phyloP scores from a whole-genome alignment of 2,888 invertebrate species.

The Tryphoninae sp. region DNA sequence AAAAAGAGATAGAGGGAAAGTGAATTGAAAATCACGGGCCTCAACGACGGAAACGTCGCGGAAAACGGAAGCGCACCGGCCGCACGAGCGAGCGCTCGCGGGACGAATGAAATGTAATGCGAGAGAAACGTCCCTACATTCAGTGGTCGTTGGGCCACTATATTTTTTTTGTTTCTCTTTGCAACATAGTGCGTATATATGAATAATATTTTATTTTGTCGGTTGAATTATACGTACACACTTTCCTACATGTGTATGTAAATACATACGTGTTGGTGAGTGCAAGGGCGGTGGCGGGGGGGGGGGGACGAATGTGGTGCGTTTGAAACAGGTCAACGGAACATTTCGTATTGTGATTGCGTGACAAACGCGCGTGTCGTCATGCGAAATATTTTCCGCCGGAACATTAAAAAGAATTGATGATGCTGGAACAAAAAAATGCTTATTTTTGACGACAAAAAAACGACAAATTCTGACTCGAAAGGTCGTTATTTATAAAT shows the following conservation, averaged over 20 bases:
- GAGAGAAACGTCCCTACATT: constrained; percentile 35
- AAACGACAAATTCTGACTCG: not conserved
- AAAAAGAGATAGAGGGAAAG: constrained; percentile 43
- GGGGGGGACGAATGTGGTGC: not conserved
- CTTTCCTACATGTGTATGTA: constrained; percentile 12
- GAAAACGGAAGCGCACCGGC: constrained; percentile 53
- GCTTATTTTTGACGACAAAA: not conserved
- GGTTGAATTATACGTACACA: constrained; percentile 22
- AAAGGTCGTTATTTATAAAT: not conserved
- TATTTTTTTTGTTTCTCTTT: constrained; percentile 34
- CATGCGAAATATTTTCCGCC: constrained; percentile 48
- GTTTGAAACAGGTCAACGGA: constrained; percentile 35
- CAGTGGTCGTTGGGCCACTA: constrained; percentile 35
- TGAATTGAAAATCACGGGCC: constrained; percentile 50
- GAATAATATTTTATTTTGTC: constrained; percentile 48
- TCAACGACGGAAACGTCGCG: constrained; percentile 49
- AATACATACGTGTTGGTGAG: not conserved
- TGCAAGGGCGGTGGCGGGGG: too few species aligned
- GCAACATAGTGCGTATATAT: constrained; percentile 44
- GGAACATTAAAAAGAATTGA: constrained; percentile 37
- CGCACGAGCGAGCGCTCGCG: constrained; percentile 32
- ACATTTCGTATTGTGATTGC: constrained; percentile 37
- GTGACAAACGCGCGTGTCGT: constrained; percentile 17
- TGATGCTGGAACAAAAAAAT: constrained; percentile 32
- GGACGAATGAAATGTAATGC: constrained; percentile 48